Evolutionary conservation across 2,888 invertebrate genomes (phyloP).

Genomic region (Metacarcinus magister): DNA sequence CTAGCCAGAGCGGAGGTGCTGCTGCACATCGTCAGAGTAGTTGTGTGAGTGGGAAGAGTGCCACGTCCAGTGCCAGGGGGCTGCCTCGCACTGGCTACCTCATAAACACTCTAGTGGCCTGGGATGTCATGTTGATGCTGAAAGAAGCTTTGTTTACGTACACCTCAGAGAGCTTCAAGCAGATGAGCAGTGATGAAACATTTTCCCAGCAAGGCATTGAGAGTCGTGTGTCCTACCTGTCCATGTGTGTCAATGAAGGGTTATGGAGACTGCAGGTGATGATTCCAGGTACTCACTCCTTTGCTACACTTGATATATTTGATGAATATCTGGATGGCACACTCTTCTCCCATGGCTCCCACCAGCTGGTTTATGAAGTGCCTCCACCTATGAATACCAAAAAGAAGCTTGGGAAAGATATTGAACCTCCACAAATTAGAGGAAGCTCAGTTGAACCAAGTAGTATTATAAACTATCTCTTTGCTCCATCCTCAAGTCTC

Average conservation of each 20-base stretch:
- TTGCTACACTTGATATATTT: constrained; percentile 73
- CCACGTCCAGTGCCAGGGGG: constrained; percentile 69
- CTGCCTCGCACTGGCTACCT: constrained; percentile 77
- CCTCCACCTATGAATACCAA: constrained; percentile 11
- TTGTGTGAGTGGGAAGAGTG: constrained; percentile 76
- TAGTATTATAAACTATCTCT: constrained; percentile 74
- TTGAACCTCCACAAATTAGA: constrained; percentile 39
- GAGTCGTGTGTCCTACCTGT: constrained; percentile 57
- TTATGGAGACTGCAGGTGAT: constrained; percentile 77
- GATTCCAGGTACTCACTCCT: constrained; percentile 62
- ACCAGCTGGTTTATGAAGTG: constrained; percentile 62
- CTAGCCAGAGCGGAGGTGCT: constrained; percentile 60
- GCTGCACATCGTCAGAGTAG: constrained; percentile 68
- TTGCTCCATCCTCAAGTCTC: constrained; percentile 74
- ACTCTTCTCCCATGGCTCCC: constrained; percentile 53
- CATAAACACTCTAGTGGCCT: constrained; percentile 76
- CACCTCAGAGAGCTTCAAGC: constrained; percentile 56
- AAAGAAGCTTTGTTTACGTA: constrained; percentile 61
- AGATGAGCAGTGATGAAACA: constrained; percentile 55
- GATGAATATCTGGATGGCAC: constrained; percentile 72
- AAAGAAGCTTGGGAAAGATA: constrained; percentile 60
- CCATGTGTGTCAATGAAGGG: constrained; percentile 72
- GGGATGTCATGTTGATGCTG: constrained; percentile 78
- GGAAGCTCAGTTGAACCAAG: constrained; percentile 39
- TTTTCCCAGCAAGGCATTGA: constrained; percentile 53